Percentiles rank a stretch among this genome's conserved stretches.
phyloP scores from a whole-genome alignment of 1,140 invertebrate species.

The Bombus superbus region DNA sequence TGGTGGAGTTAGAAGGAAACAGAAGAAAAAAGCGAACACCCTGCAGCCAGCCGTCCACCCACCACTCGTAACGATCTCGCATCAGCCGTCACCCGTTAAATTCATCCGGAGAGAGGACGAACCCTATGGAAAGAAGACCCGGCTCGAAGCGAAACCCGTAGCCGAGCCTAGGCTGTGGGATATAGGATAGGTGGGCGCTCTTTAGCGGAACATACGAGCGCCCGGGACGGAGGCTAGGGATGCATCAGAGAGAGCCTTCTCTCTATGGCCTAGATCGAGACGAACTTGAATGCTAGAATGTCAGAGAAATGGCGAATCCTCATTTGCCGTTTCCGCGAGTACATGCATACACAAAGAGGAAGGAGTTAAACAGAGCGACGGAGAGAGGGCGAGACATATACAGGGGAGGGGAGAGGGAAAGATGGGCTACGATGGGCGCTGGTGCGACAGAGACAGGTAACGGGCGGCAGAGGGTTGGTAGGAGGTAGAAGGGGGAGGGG shows the following conservation, averaged over 20 bases:
- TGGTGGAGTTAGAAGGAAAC: constrained; percentile 57
- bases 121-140: constrained; percentile 71
- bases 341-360: constrained; percentile 67
- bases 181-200: constrained; percentile 53
- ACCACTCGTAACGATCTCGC: constrained; percentile 74
- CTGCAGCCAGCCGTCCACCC: constrained; percentile 59
- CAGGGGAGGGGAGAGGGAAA: constrained; percentile 46
- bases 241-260: constrained; percentile 55
- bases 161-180: constrained; percentile 41
- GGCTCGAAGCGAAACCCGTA: constrained; percentile 61
- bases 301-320: constrained; percentile 80
- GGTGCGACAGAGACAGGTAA: constrained; percentile 50
- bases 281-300: constrained; percentile 80
- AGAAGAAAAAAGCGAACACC: constrained; percentile 64
- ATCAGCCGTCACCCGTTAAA: constrained; percentile 77
- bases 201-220: constrained; percentile 45
- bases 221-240: constrained; percentile 19
- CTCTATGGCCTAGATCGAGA: constrained; percentile 80
- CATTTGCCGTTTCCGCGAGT: constrained; percentile 79
- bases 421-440: neutral
- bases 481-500: neutral
- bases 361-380: constrained; percentile 23
- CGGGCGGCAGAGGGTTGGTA: neutral
- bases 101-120: constrained; percentile 72
- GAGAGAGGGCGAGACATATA: constrained; percentile 48